A percentile compares a stretch with the other conserved stretches of the same genome.
Evolutionary conservation across 35 echinoderm and acorn worm genomes (phyloP).

Genomic region (Heliocidaris tuberculata): DNA sequence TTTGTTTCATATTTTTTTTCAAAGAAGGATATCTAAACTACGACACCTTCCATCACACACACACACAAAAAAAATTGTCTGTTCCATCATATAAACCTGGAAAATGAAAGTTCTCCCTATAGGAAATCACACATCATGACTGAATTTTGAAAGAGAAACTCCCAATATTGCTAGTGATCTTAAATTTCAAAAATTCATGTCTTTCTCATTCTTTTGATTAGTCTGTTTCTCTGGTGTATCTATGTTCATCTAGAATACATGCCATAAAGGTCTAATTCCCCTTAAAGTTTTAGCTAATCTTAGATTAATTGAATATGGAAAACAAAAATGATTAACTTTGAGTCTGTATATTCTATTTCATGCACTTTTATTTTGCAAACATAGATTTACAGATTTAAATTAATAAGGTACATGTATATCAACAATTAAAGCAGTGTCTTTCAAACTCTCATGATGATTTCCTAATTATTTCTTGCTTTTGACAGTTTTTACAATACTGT

Average conservation of each 20-base stretch:
- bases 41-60: no score
- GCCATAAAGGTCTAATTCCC: not conserved
- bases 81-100: no score
- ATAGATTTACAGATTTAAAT: conserved; percentile 7
- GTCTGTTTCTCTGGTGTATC: no score
- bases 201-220: no score
- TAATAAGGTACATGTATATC: not conserved
- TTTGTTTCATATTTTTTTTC: no score
- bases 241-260: not conserved
- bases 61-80: no score
- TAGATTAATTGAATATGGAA: not conserved
- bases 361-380: not conserved
- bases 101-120: no score
- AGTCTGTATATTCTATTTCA: not conserved
- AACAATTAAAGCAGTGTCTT: not conserved
- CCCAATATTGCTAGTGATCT: no score
- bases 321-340: not conserved
- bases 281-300: not conserved
- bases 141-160: no score
- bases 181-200: no score
- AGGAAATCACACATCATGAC: no score
- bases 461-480: not conserved
- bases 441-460: not conserved
- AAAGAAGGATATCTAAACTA: no score
- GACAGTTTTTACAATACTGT: not conserved